phyloP scores from a whole-genome alignment of 2,888 invertebrate genomes.

The Phasia obesa region DNA sequence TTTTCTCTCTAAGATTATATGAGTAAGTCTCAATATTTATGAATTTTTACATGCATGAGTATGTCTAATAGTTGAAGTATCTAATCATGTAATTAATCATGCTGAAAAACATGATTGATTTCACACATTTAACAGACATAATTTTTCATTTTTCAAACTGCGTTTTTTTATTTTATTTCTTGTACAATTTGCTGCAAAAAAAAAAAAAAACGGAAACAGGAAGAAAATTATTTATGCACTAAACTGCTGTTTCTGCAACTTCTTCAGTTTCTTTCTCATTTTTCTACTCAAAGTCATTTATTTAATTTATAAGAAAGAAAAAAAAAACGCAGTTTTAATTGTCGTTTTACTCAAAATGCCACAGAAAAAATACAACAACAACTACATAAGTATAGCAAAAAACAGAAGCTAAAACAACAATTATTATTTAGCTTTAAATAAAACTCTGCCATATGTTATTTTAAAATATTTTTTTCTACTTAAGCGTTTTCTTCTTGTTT shows the following conservation, averaged over 20 bases:
- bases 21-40: too few species aligned
- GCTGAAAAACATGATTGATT: conserved; percentile 55
- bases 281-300: conserved; percentile 33
- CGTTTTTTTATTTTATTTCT: not conserved
- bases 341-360: conserved; percentile 3
- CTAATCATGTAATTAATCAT: conserved; percentile 55
- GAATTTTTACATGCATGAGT: not conserved
- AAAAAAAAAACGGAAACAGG: conserved; percentile 68
- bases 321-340: not conserved
- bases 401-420: not conserved
- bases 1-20: too few species aligned
- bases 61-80: not conserved
- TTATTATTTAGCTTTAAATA: not conserved
- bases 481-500: conserved; percentile 16
- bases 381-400: conserved; percentile 4
- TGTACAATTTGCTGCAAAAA: not conserved
- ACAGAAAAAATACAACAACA: too few species aligned
- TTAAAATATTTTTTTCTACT: not conserved
- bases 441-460: conserved; percentile 39
- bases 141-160: conserved; percentile 20
- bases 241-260: conserved; percentile 22
- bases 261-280: conserved; percentile 14
- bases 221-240: conserved; percentile 48
- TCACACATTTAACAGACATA: conserved; percentile 16
- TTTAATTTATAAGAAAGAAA: conserved; percentile 20